phyloP scores from a whole-genome alignment of 2,888 invertebrate species.

The Merodon equestris region DNA sequence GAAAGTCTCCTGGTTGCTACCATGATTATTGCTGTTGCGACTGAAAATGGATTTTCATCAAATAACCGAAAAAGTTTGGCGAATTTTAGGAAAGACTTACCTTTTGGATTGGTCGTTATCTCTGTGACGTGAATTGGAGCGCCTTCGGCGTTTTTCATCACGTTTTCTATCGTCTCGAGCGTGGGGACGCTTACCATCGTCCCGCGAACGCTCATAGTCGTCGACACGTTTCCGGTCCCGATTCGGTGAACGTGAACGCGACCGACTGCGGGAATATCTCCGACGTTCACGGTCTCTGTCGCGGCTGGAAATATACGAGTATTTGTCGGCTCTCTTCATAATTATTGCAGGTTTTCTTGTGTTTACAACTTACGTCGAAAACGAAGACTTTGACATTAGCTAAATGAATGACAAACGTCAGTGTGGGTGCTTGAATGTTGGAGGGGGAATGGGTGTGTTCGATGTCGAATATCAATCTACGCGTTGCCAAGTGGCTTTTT shows the following conservation, averaged over 20 bases:
- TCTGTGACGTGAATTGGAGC: slow-evolving; percentile 72
- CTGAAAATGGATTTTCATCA: slow-evolving; percentile 77
- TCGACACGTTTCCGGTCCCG: slow-evolving; percentile 54
- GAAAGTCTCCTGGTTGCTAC: slow-evolving; percentile 70
- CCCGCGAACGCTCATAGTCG: slow-evolving; percentile 72
- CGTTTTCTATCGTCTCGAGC: slow-evolving; percentile 71
- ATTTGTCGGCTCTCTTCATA: slow-evolving; percentile 17
- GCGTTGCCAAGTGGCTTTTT: no score
- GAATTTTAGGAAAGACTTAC: slow-evolving; percentile 63
- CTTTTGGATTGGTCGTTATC: slow-evolving; percentile 74
- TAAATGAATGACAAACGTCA: slow-evolving; percentile 20
- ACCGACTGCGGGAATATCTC: slow-evolving; percentile 71
- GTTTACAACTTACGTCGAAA: slow-evolving; percentile 54
- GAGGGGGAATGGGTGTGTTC: no score
- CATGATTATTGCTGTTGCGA: slow-evolving; percentile 26
- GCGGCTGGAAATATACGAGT: slow-evolving; percentile 63
- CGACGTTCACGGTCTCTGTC: slow-evolving; percentile 75
- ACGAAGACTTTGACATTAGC: slow-evolving; percentile 53
- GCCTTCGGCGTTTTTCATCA: slow-evolving; percentile 75
- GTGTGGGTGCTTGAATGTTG: no score
- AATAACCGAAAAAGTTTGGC: not conserved
- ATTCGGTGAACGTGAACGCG: slow-evolving; percentile 70
- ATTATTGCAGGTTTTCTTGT: slow-evolving; percentile 20
- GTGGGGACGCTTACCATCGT: slow-evolving; percentile 69
- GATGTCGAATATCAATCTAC: no score